Base-by-base conservation (phyloP, 2,797 vertebrate genomes). In the Amniataba percoides region DNA sequence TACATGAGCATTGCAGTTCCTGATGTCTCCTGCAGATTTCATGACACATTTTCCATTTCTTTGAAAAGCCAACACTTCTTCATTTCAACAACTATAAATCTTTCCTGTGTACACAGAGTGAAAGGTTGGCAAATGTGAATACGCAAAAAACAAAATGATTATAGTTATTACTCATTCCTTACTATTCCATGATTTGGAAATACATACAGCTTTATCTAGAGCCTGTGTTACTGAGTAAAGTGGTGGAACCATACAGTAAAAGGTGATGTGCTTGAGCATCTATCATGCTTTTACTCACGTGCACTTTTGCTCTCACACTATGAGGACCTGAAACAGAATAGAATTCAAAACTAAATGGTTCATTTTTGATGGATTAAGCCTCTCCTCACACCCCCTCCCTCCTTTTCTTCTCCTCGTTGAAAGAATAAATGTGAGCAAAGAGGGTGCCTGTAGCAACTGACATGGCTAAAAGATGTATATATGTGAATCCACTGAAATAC, bases 361-460 rank as follows among this genome's bases (percentile, higher is more conserved):
- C 3, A 58, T 31, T 53, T 63, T 67, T 39, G n/a, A 69, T 60
- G 49, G 39, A 56, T 70, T 66, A 57, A 57, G 31, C 62, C 19
- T 74, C 43, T 43, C 23, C 5, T 19, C n/a, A 57, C 34, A 46
- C 3, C 15, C 2, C 16, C 18, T 49, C 10, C 51, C 15, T 11
- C 19, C 23, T 56, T 25, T 31, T 31, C 27, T 43, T 11, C 23
- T 42, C 34, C 55, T 27, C 39, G 56, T 13, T 51, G 49, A 65
- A 13, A 7, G n/a, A 43, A 67, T 21, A 57, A n/a, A 66, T 5
- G 25, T 16, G 19, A 40, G 49, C 23, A 42, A 31, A 64, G 8
- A 21, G 5, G 55, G 21, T 23, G 45, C 19, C 39, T 52, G 52
- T 46, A 21, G 53, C 62, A 36, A 21, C 63, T 5, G 14, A 69